These are phyloP conservation scores for Cyclina sinensis DNA, from an alignment of 1,140 invertebrate species.

Conservation along the genomic window DNA sequence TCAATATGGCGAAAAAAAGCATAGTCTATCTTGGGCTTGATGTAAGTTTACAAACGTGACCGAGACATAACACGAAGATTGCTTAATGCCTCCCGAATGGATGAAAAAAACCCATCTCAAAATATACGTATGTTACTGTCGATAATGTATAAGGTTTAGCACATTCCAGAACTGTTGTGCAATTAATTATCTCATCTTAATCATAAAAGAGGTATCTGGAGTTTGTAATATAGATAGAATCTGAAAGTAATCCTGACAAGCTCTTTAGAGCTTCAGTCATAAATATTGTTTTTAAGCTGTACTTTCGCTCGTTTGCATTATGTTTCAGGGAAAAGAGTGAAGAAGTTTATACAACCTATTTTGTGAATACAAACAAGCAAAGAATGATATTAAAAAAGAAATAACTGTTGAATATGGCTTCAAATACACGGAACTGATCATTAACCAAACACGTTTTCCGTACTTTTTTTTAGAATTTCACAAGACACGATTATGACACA, in stretches of 20 bases:
- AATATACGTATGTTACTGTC: background rate
- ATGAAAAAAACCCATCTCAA: background rate
- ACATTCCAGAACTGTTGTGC: background rate
- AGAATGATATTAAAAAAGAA: too few species aligned
- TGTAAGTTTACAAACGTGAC: background rate
- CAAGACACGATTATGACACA: too few species aligned
- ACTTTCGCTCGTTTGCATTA: background rate
- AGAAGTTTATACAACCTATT: too few species aligned
- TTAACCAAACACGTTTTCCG: too few species aligned
- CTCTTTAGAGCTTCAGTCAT: background rate
- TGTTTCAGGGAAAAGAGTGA: too few species aligned
- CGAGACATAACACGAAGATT: too few species aligned
- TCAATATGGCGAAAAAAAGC: too few species aligned
- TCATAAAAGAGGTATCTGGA: slow-evolving; percentile 17
- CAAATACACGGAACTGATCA: too few species aligned
- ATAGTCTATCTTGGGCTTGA: too few species aligned
- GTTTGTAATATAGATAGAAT: background rate
- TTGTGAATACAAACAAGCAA: too few species aligned
- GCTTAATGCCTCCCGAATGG: background rate
- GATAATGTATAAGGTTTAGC: background rate
- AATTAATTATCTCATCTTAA: background rate
- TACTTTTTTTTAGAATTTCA: too few species aligned
- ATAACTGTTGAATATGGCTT: too few species aligned
- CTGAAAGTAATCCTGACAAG: slow-evolving; percentile 6
- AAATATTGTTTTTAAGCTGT: background rate